phyloP scores from a whole-genome alignment of 2,797 vertebrate genomes.

The Catostomus latipinnis region DNA sequence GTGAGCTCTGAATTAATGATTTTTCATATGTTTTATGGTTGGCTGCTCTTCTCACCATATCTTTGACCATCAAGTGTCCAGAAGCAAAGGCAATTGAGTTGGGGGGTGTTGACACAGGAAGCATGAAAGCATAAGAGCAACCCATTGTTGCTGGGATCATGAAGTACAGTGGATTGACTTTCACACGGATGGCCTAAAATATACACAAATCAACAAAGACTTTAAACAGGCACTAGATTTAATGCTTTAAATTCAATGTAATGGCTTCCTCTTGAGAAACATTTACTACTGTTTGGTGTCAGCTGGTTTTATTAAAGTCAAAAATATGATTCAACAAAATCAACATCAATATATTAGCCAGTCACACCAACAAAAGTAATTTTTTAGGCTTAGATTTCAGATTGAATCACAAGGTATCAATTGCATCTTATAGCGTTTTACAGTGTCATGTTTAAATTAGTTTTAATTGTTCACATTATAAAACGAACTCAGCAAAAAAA shows the following conservation, averaged over 20 bases:
- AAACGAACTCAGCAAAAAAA: too few relatives aligned
- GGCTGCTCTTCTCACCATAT: conserved; percentile 85
- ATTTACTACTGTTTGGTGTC: neutral
- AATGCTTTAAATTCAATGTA: neutral
- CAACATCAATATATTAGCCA: too few relatives aligned
- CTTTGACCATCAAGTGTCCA: conserved; percentile 94
- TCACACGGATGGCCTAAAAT: conserved; percentile 86
- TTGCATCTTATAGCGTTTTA: too few relatives aligned
- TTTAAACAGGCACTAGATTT: neutral
- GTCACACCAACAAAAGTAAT: too few relatives aligned
- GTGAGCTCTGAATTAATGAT: neutral
- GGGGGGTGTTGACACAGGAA: conserved; percentile 95
- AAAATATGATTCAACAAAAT: too few relatives aligned
- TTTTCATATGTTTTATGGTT: neutral
- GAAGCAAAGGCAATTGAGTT: conserved; percentile 98
- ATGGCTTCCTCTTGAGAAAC: neutral
- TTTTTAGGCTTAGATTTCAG: too few relatives aligned
- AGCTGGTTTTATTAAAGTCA: too few relatives aligned
- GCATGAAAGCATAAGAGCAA: conserved; percentile 96
- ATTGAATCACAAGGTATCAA: too few relatives aligned
- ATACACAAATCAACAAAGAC: conserved; percentile 44
- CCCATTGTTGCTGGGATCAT: conserved; percentile 94
- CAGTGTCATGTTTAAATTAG: too few relatives aligned
- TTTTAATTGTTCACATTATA: too few relatives aligned
- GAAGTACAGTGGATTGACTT: conserved; percentile 92